Base-by-base conservation (phyloP, 2,888 invertebrate genomes). In the Orthosia incerta region DNA sequence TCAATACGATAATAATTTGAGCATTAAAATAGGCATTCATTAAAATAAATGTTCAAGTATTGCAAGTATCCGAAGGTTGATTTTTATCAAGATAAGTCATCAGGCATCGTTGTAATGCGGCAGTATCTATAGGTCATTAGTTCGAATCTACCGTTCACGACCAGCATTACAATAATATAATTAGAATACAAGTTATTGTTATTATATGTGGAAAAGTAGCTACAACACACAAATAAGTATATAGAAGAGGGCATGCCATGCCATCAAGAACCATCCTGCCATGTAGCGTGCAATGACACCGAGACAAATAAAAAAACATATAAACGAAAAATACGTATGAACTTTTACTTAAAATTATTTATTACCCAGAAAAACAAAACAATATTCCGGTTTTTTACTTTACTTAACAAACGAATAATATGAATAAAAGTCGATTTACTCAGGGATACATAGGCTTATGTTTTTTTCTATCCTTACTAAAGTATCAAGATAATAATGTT, bases 101-200 rank as follows among this genome's bases (percentile, higher is more conserved):
- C 82, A 72, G 72, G 77, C 81, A 85, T 89, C 84, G 83, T 76
- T 87, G 86, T 88, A 89, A 91, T 90, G 91, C 90, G 90, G 91
- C 83, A 91, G 89, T 89, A 83, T 76, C 79, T 67, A 87, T 88
- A 87, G 86, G 86, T 88, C 86, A 85, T 86, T 87, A 82, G 79
- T 86, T 86, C 73, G 73, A 75, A 85, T 86, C 66, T 80, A 82
- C 62, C 82, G 68, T 85, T 79, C 84, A 85, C 80, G 83, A 83
- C 72, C 66, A 71, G 76, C 64, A 70, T 64, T 67, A 79, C 56
- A 70, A 76, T 75, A 70, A 79, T 70, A 78, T 74, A 71, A 80
- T 75, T 67, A 79, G 45, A 76, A 79, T 78, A 78, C 12, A 23
- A 26, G 69, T 46, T 69, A 66, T 62, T 70, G n/a, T 75, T 53